Evolutionary conservation across 2,888 invertebrate species (phyloP), one percentile per base, ranked within the genome.

Genomic region (Scaptomyza reducta): DNA sequence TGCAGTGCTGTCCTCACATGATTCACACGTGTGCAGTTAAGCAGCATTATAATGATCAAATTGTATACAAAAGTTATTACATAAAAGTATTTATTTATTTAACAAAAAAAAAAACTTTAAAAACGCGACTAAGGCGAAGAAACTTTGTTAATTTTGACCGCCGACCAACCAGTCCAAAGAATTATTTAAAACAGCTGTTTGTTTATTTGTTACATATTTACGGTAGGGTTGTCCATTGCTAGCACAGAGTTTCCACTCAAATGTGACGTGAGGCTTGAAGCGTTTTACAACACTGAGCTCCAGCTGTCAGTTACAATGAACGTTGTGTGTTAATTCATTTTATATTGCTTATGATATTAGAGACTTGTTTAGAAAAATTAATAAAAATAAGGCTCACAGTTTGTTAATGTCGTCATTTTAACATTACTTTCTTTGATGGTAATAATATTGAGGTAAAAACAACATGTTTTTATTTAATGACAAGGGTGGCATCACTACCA

Each of bases 21-120:
- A 58, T 66, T 67, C 54, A 84, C 49, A 4, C 82, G 71, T 22
- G 75, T 79, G 69, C 73, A 87, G 33, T 78, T 77, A 5, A 87
- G 50, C 49, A 84, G 46, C 84, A 84, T 84, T 72, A 67, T 40
- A 16, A 5, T 16, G 16, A 9, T 75, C 47, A 70, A 29, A 49
- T 44, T 40, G 33, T 40, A 65, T 55, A 38, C 6, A 14, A 14
- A n/a, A 38, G 5, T 0, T 22, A 22, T 46, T 38, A 13, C 25
- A 51, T 18, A 31, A 29, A 53, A 35, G 6, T 44, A 14, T 54
- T 46, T 25, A 50, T 33, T 40, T 27, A 3, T 49, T 55, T 50
- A 18, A 10, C 31, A 31, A 31, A 31, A 31, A 4, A 5, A 6
- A 14, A 10, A 45, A 22, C 22, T 22, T 40, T 11, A 54, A 33